Evolutionary conservation across 2,113 vertebrate species (phyloP).

Genomic region (Siniperca chuatsi): DNA sequence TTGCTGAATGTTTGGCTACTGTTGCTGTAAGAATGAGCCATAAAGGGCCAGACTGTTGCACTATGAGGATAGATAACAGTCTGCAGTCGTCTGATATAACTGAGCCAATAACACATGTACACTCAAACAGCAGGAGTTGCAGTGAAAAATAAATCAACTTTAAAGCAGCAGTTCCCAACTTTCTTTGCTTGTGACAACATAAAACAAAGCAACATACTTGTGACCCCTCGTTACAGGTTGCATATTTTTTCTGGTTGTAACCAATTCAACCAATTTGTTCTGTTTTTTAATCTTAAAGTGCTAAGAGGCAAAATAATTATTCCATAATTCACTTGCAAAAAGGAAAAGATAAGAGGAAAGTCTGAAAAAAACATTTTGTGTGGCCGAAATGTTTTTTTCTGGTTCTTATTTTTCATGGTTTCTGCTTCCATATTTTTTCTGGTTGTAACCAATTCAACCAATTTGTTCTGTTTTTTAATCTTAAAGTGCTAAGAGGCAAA

Average conservation of each 20-base stretch:
- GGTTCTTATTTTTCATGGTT: too few species aligned
- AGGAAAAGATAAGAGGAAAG: background rate
- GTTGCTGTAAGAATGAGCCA: constrained; percentile 44
- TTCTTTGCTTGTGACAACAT: background rate
- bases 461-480: background rate
- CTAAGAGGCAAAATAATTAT: background rate
- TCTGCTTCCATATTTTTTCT: background rate
- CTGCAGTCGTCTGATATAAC: constrained; percentile 32
- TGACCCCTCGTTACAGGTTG: background rate
- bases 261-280: background rate
- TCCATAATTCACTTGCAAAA: background rate
- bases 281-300: background rate
- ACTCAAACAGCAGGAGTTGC: constrained; percentile 11
- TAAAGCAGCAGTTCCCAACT: background rate
- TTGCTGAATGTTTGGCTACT: constrained; percentile 60
- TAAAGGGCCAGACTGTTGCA: constrained; percentile 30
- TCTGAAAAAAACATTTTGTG: background rate
- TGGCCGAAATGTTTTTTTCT: background rate
- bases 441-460: background rate
- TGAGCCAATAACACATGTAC: background rate
- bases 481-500: background rate
- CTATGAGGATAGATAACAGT: constrained; percentile 40
- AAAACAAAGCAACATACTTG: background rate
- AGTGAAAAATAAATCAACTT: constrained; percentile 9
- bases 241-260: background rate